Evolutionary conservation across 2,797 vertebrate genomes (phyloP).

Genomic region (Pseudochirops cupreus): DNA sequence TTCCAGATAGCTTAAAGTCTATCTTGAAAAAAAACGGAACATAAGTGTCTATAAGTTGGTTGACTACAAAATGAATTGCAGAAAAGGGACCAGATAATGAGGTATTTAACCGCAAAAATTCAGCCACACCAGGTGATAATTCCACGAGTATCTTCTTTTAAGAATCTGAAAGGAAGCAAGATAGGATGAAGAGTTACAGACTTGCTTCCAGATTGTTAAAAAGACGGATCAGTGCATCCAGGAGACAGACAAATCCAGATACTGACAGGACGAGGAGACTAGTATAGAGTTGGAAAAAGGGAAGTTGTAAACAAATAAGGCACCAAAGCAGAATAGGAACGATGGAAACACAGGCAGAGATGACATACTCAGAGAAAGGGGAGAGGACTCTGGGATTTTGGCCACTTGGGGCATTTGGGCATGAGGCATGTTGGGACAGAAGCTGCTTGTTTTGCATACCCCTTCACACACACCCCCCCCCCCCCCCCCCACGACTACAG

Average conservation of each 20-base stretch:
- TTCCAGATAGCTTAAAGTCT: neutral
- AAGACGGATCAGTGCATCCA: neutral
- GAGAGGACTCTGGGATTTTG: neutral
- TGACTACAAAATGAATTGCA: neutral
- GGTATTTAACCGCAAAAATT: neutral
- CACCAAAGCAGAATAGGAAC: neutral
- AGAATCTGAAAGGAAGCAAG: neutral
- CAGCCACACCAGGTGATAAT: neutral
- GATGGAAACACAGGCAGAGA: neutral
- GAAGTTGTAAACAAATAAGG: neutral
- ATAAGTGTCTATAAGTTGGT: neutral
- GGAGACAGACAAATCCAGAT: neutral
- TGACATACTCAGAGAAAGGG: neutral
- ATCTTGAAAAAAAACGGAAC: neutral
- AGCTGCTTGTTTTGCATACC: neutral
- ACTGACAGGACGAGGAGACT: neutral
- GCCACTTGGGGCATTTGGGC: neutral
- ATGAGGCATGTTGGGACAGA: neutral
- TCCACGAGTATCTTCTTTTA: neutral
- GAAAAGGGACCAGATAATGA: neutral
- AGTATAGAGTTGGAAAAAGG: neutral
- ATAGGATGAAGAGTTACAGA: neutral
- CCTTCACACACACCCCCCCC: neutral
- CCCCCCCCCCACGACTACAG: too few species aligned
- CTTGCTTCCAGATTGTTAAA: neutral